Percentiles rank a stretch among this genome's conserved stretches.
phyloP scores from a whole-genome alignment of 2,113 vertebrate genomes.

The Petrocephalus microphthalmus region DNA sequence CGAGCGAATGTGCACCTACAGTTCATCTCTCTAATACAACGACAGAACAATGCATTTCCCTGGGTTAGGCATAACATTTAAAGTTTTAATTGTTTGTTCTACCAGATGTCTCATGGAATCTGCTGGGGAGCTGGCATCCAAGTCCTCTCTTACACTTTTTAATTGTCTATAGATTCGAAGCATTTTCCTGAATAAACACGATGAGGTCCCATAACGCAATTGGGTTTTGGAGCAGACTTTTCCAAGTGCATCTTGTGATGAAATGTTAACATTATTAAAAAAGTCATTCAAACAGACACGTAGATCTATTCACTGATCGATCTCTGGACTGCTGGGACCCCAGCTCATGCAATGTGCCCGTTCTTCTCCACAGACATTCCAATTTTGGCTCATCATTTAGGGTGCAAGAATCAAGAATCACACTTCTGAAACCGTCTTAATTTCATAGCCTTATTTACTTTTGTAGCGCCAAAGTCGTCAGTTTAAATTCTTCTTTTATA shows the following conservation, averaged over 20 bases:
- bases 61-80: neutral
- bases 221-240: neutral
- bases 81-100: no score
- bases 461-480: neutral
- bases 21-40: neutral
- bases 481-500: neutral
- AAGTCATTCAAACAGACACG: neutral
- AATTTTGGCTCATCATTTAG: neutral
- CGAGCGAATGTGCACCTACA: neutral
- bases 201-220: neutral
- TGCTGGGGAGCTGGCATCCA: neutral
- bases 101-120: neutral
- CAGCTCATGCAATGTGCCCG: neutral
- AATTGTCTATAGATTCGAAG: neutral
- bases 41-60: neutral
- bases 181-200: neutral
- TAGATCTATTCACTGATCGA: neutral
- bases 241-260: neutral
- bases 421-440: neutral
- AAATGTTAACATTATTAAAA: neutral
- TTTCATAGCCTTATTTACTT: neutral
- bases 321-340: neutral
- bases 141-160: neutral
- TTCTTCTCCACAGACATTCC: neutral
- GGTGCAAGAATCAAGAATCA: neutral